Percentiles rank a stretch among this genome's conserved stretches.
These are phyloP conservation scores for Ctenicera cuprea DNA, from an alignment of 2,888 invertebrate genomes.

Conservation along the genomic window DNA sequence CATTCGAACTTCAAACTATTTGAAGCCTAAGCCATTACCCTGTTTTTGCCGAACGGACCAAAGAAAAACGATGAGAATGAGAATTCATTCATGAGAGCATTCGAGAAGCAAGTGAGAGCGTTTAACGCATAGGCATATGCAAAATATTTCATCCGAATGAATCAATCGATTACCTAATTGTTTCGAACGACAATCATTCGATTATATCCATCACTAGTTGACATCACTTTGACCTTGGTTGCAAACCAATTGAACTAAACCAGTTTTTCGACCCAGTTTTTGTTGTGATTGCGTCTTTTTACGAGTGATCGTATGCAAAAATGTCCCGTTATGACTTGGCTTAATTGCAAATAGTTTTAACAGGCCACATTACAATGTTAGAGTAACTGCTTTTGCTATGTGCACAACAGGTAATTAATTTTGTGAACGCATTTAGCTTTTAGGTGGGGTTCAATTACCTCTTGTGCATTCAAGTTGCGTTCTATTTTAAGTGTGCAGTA, in stretches of 20 bases:
- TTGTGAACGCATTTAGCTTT: constrained; percentile 19
- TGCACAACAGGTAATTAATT: constrained; percentile 41
- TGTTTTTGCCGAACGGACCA: too few species aligned
- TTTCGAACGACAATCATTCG: too few species aligned
- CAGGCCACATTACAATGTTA: constrained; percentile 29
- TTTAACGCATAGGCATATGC: too few species aligned
- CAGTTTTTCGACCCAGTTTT: constrained; percentile 57
- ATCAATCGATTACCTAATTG: too few species aligned
- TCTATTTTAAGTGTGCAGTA: constrained; percentile 39
- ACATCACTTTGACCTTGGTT: not conserved
- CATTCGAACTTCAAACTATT: too few species aligned
- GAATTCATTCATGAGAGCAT: too few species aligned
- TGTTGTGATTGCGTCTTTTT: constrained; percentile 56
- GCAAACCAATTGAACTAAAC: constrained; percentile 14
- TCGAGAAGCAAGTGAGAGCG: too few species aligned
- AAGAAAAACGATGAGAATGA: too few species aligned
- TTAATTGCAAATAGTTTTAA: constrained; percentile 8
- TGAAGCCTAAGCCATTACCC: too few species aligned
- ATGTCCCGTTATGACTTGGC: constrained; percentile 41
- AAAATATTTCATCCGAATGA: too few species aligned
- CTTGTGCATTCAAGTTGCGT: constrained; percentile 20
- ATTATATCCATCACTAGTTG: too few species aligned
- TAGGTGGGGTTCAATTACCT: constrained; percentile 49
- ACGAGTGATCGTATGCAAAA: constrained; percentile 42
- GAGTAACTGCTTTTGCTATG: constrained; percentile 22